Conservation (phyloP, 2,888 invertebrate species). For the Oligia fasciuncula region DNA sequence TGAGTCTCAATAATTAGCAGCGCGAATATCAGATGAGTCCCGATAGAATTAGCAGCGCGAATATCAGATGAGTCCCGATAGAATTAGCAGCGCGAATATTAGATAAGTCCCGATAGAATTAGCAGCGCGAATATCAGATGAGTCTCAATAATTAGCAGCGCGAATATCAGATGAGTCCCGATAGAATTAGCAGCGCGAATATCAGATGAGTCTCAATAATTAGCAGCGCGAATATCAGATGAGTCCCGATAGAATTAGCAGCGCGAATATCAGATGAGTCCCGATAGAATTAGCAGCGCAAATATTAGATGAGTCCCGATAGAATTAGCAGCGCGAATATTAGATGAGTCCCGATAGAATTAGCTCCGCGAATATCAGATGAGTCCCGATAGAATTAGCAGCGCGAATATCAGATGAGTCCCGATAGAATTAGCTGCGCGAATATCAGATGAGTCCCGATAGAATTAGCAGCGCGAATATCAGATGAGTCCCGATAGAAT, state of each 20-base stretch:
- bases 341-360: slow-evolving; percentile 13
- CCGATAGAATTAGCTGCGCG: slow-evolving; percentile 12
- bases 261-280: too few relatives aligned
- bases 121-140: background rate
- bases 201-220: too few relatives aligned
- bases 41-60: slow-evolving; percentile 11
- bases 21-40: too few relatives aligned
- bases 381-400: slow-evolving; percentile 11
- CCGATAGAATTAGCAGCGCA: slow-evolving; percentile 5
- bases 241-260: slow-evolving; percentile 12
- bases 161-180: too few relatives aligned
- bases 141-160: slow-evolving; percentile 3
- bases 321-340: slow-evolving; percentile 13
- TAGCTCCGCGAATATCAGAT: background rate
- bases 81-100: slow-evolving; percentile 10
- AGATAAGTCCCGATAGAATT: slow-evolving; percentile 2
- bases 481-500: slow-evolving; percentile 6
- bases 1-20: slow-evolving; percentile 7
- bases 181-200: slow-evolving; percentile 12
- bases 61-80: too few relatives aligned
- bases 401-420: too few relatives aligned
- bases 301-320: too few relatives aligned
- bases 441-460: too few relatives aligned
- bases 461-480: slow-evolving; percentile 14
- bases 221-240: too few relatives aligned